phyloP scores from a whole-genome alignment of 2,113 vertebrate species.

The Smithornis capensis region DNA sequence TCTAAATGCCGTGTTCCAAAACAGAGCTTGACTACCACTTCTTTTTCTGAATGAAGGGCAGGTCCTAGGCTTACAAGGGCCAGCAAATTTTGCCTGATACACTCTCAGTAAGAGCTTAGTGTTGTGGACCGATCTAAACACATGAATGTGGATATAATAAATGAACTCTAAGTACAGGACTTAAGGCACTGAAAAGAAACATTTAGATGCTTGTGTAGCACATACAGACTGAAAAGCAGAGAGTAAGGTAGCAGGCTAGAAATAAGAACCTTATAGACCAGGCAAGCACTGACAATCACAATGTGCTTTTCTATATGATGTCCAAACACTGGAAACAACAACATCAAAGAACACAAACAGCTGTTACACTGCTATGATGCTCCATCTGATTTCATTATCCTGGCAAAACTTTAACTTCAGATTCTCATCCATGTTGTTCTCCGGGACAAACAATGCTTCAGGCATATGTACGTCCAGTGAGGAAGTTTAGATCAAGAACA shows the following conservation, averaged over 20 bases:
- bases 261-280: not conserved
- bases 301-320: fast-evolving
- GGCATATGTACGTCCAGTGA: not conserved
- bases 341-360: not conserved
- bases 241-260: not conserved
- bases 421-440: not conserved
- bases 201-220: not conserved
- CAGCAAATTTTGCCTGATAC: not conserved
- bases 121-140: not conserved
- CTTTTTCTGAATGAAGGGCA: not conserved
- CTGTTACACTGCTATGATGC: not conserved
- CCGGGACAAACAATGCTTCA: not conserved
- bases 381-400: not conserved
- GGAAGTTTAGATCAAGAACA: not conserved
- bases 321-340: not conserved
- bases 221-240: not conserved
- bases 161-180: not conserved
- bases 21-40: not conserved
- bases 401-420: not conserved
- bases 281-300: not conserved
- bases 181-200: not conserved
- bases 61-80: not conserved
- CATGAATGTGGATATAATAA: not conserved
- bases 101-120: not conserved
- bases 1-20: not conserved